These are phyloP conservation scores for Dysmachus trigonus DNA, from an alignment of 2,888 invertebrate species.

Conservation along the genomic window DNA sequence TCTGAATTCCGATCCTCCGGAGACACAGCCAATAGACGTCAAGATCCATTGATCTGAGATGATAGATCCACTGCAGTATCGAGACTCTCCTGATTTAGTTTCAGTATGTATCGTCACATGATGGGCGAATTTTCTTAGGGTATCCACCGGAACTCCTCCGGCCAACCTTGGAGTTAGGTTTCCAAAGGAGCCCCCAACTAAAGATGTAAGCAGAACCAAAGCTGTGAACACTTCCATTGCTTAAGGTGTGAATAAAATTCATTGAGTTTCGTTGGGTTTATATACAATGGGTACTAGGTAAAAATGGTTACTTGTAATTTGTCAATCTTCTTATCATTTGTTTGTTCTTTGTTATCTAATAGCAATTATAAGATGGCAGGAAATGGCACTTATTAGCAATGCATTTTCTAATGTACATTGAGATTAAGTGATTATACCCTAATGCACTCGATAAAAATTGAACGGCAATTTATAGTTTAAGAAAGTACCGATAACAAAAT, in stretches of 20 bases:
- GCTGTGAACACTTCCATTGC: background rate
- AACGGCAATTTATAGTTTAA: background rate
- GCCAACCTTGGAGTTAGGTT: background rate
- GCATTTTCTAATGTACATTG: background rate
- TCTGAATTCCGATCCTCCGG: background rate
- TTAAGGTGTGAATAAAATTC: background rate
- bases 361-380: background rate
- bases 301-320: background rate
- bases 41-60: constrained; percentile 12
- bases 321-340: background rate
- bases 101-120: constrained; percentile 9
- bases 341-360: background rate
- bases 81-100: background rate
- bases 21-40: constrained; percentile 3
- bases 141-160: constrained; percentile 18
- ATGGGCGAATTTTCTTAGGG: constrained; percentile 8
- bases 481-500: too few relatives aligned
- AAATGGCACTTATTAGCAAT: background rate
- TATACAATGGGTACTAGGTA: background rate
- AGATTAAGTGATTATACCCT: background rate
- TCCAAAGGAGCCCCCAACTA: background rate
- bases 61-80: constrained; percentile 17
- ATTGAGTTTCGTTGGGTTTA: background rate
- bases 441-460: background rate
- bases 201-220: background rate